A percentile compares a stretch with the other conserved stretches of the same genome.
Evolutionary conservation across 1,140 invertebrate genomes (phyloP).

Genomic region (Pomacea maculata): DNA sequence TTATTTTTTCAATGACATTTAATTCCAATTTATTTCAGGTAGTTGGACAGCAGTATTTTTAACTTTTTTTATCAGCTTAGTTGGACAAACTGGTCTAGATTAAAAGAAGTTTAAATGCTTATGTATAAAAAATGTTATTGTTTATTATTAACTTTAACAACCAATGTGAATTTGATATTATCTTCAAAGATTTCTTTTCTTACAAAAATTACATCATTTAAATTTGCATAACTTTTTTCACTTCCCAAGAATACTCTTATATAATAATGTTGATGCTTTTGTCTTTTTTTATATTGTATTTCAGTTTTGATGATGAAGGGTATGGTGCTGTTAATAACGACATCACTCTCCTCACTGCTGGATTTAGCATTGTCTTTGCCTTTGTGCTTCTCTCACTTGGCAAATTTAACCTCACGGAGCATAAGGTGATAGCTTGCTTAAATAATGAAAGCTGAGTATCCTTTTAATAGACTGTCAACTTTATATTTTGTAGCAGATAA

Average conservation of each 20-base stretch:
- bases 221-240: neutral
- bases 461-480: neutral
- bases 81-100: too few relatives aligned
- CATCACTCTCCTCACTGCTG: constrained; percentile 75
- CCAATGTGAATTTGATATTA: too few relatives aligned
- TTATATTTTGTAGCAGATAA: neutral
- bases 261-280: neutral
- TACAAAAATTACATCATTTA: neutral
- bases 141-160: too few relatives aligned
- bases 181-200: neutral
- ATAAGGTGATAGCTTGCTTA: constrained; percentile 65
- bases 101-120: too few relatives aligned
- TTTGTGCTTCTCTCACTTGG: constrained; percentile 80
- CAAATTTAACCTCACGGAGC: constrained; percentile 79
- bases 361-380: constrained; percentile 77
- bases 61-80: too few relatives aligned
- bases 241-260: neutral
- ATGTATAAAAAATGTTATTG: too few relatives aligned
- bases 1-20: too few relatives aligned
- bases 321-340: constrained; percentile 74
- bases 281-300: constrained; percentile 11
- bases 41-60: too few relatives aligned
- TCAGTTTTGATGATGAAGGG: constrained; percentile 60
- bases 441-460: too few relatives aligned
- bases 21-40: too few relatives aligned